These are phyloP conservation scores for Prionailurus bengalensis DNA, from an alignment of 2,113 vertebrate genomes.

Conservation along the genomic window DNA sequence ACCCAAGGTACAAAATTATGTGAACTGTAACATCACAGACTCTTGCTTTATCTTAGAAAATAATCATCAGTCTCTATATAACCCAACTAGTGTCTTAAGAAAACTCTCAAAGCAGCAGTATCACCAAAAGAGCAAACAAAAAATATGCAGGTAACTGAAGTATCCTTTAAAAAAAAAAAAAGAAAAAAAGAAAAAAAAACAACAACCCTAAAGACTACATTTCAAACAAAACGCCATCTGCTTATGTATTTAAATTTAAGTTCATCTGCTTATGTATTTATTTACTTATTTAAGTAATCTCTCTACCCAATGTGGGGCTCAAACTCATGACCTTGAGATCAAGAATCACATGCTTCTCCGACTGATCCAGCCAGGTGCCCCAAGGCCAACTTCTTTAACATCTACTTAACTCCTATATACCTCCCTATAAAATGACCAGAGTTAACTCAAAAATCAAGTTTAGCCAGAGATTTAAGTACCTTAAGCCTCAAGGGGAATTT, in stretches of 20 bases:
- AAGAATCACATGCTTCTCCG: too few relatives aligned
- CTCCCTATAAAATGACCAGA: background rate
- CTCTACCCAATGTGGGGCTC: too few relatives aligned
- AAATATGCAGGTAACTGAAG: background rate
- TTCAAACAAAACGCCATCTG: background rate
- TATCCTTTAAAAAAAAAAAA: background rate
- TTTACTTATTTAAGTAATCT: too few relatives aligned
- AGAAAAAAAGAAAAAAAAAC: background rate
- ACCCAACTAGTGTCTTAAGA: background rate
- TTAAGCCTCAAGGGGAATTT: constrained; percentile 1
- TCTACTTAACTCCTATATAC: constrained; percentile 25
- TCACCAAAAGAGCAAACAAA: background rate
- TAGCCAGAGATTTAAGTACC: background rate
- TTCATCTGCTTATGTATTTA: too few relatives aligned
- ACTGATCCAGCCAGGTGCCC: too few relatives aligned
- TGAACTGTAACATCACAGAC: constrained; percentile 1
- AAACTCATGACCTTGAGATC: too few relatives aligned
- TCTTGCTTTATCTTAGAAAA: constrained; percentile 1
- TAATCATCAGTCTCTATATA: constrained; percentile 38
- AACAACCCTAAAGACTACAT: background rate
- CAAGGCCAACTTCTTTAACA: background rate
- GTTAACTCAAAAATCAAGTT: background rate
- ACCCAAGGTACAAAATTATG: constrained; percentile 37
- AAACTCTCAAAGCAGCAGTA: constrained; percentile 44
- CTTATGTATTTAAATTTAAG: too few relatives aligned